Evolutionary conservation across 2,888 invertebrate species (phyloP), one percentile per base, ranked within the genome.

Genomic region (Ommatoiulus sabulosus): DNA sequence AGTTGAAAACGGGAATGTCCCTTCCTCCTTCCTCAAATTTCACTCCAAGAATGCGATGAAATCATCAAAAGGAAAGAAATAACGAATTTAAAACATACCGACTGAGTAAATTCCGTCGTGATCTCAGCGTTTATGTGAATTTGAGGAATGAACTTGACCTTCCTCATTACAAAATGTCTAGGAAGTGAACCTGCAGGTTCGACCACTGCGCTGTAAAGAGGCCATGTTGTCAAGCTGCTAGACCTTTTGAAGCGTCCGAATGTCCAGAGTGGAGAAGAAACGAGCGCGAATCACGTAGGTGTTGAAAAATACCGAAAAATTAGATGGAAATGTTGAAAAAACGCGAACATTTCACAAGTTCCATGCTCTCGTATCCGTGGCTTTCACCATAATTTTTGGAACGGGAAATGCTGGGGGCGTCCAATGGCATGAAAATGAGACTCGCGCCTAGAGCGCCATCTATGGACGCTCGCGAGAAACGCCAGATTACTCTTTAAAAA

Each of bases 131-230:
- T 63, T 63, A 3, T 4, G n/a, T 63, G 63, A 63, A 63, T 63
- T 63, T n/a, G 17, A 63, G 63, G 63, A 63, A n/a, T 44, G 84
- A 84, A 84, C 84, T 84, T 84, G 84, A 84, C 84, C 84, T 84
- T 84, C 84, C 84, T 84, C 84, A 84, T 84, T 84, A 84, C 43
- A 84, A 84, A 84, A 84, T 84, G 84, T 84, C 44, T 44, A 43
- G 84, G 84, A 84, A 84, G 84, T 84, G 15, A 84, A 84, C 84
- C 84, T 84, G 84, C 84, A 63, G 63, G 63, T 63, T 63, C 20
- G 20, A 63, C 63, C 63, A 63, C 63, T 63, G 63, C 63, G 17
- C n/a, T 63, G 17, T 35, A 35, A 35, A 46, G 46, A 46, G 46
- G 17, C 63, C 63, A 63, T 63, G 63, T 57, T 57, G 15, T 63